Base-by-base conservation (phyloP, 1,140 invertebrate genomes). In the Ooceraea biroi region DNA sequence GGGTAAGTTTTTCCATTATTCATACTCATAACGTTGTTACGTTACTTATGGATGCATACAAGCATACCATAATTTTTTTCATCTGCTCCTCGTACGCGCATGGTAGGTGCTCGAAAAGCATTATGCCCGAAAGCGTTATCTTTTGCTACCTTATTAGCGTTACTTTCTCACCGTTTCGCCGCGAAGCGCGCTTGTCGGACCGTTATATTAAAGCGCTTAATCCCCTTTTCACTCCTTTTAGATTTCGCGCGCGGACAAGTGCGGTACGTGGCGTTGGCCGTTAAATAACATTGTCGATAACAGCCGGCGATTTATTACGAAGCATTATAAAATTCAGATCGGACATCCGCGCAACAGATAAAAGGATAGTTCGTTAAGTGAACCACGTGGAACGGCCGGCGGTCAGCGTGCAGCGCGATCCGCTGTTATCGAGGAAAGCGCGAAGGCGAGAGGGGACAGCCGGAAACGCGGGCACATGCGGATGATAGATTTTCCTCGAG, bases 251-350 rank as follows among this genome's bases (percentile, higher is more conserved):
- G 12, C 12, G 1, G 14, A 14, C 17, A 52, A 66, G 11, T n/a
- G n/a, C n/a, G n/a, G n/a, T n/a, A n/a, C 36, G 48, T 22, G 36
- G 1, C 48, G 41, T 0, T 14, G 27, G n/a, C 19, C 41, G 69
- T 71, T 80, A 80, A n/a, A 46, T 57, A 80, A 80, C 41, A n/a
- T 41, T 46, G 25, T 80, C 41, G n/a, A 71, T 80, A 57, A 55
- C 48, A 78, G 5, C 27, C 8, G 48, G 17, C 19, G 52, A 25
- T 69, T 69, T 78, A 78, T 69, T 78, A 52, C 27, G 44, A 69
- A 14, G 19, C 11, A 55, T 78, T 69, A 78, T 77, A 68, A 68
- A 77, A 77, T 77, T 63, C 48, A 27, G 68, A 78, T 66, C 22
- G 52, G 19, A 19, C 52, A 36, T 19, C 68, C 22, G 50, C 12